Evolutionary conservation across 2,888 invertebrate species (phyloP).

Genomic region (Pocota personata): DNA sequence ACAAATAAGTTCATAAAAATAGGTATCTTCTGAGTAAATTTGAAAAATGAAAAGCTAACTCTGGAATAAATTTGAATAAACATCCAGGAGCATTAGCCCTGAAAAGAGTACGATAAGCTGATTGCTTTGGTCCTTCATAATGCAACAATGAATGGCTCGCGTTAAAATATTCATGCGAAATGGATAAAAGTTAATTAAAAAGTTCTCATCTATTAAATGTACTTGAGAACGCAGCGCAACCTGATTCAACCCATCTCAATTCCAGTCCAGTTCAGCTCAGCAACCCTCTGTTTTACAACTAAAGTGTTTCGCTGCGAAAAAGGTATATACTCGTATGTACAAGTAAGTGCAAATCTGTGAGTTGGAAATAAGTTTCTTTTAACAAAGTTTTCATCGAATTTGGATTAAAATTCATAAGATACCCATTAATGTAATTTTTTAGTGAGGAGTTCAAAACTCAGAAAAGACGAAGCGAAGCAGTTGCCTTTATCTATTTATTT

Average conservation of each 20-base stretch:
- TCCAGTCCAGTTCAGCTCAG: background rate
- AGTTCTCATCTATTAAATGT: constrained; percentile 30
- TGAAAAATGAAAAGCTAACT: background rate
- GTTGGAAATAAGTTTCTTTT: background rate
- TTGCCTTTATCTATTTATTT: background rate
- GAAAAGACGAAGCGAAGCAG: background rate
- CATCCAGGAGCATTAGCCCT: constrained; percentile 1
- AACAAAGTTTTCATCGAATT: constrained; percentile 11
- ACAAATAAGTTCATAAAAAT: background rate
- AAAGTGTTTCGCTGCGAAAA: background rate
- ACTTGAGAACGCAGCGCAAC: constrained; percentile 8
- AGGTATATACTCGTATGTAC: no score
- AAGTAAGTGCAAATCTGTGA: constrained; percentile 2
- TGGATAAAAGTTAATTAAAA: constrained; percentile 58
- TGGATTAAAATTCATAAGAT: constrained; percentile 40
- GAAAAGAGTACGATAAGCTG: background rate
- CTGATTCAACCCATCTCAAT: background rate
- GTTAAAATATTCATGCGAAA: constrained; percentile 48
- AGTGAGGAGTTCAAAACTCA: background rate
- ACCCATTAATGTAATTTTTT: constrained; percentile 18
- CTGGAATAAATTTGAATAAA: constrained; percentile 42
- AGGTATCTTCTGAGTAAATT: background rate
- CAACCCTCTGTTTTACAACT: background rate
- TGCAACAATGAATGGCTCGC: constrained; percentile 10
- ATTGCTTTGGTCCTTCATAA: constrained; percentile 20